Evolutionary conservation across 1,140 invertebrate species (phyloP), one percentile per base, ranked within the genome.

Genomic region (Lordiphosa collinella): DNA sequence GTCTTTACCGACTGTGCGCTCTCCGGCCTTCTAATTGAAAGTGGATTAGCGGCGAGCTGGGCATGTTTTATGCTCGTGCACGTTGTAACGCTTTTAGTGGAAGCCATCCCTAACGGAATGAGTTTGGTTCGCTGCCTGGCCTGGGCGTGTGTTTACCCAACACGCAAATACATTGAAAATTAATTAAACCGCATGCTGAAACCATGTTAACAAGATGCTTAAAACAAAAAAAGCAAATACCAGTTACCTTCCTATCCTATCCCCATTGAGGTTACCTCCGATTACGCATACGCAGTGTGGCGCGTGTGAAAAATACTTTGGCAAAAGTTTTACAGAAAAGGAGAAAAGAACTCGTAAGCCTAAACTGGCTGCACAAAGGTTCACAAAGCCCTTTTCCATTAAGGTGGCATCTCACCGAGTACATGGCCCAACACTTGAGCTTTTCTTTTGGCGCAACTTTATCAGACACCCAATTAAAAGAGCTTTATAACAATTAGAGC

Each of bases 381-480:
- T 58, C 46, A 38, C 56, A 53, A 71, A 48, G 44, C 53, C 78
- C 61, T 71, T 82, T 80, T 58, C 48, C 67, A 80, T 80, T 82
- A 80, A 80, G 76, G 76, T 80, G 60, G 76, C n/a, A 82, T 52
- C 37, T 36, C 32, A 22, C 66, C 11, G 29, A 38, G 36, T 14
- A 10, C 5, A 22, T n/a, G 18, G 38, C 9, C 22, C 53, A 31
- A 52, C 37, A 64, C 52, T 69, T 61, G 48, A 57, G 56, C 60
- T 62, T 76, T 69, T 46, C 65, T 79, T 68, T 65, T 16, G 63
- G 44, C 43, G 32, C 57, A 82, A 82, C 78, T 82, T 82, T 84
- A 82, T 82, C 76, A 82, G 78, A 76, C 76, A 82, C 76, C 78
- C 76, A 82, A 82, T 82, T 82, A 82, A 82, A 82, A 84, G 78